phyloP scores from a whole-genome alignment of 2,113 vertebrate genomes.

The Caranx melampygus region DNA sequence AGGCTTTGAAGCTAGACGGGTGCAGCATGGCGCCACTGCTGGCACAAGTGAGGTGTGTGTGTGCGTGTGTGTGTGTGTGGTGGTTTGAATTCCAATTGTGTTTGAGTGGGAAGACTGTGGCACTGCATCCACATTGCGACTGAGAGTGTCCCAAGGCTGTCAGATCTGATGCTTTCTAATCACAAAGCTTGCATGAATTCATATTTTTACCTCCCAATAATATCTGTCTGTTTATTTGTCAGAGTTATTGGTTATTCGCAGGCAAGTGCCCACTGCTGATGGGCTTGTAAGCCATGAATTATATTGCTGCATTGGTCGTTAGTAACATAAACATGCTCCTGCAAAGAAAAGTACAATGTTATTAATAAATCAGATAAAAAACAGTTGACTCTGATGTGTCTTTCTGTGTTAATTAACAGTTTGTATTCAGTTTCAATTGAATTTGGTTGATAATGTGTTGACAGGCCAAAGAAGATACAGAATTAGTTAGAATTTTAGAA shows the following conservation, averaged over 20 bases:
- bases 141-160: slow-evolving; percentile 1
- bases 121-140: slow-evolving; percentile 12
- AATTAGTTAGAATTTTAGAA: neutral
- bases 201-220: neutral
- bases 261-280: neutral
- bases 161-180: neutral
- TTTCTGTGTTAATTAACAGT: neutral
- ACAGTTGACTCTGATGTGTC: neutral
- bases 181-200: slow-evolving; percentile 4
- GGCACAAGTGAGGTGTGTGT: slow-evolving; percentile 38
- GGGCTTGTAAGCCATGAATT: neutral
- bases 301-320: neutral
- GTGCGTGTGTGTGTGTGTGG: slow-evolving; percentile 44
- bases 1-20: slow-evolving; percentile 63
- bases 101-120: slow-evolving; percentile 21
- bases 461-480: neutral
- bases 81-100: slow-evolving; percentile 51
- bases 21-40: slow-evolving; percentile 63
- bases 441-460: neutral
- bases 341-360: neutral
- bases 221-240: neutral
- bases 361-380: too few species aligned
- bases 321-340: neutral
- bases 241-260: neutral
- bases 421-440: neutral